These are phyloP conservation scores for Vulpes ferrilata DNA, from an alignment of 2,113 vertebrate species.

Conservation along the genomic window DNA sequence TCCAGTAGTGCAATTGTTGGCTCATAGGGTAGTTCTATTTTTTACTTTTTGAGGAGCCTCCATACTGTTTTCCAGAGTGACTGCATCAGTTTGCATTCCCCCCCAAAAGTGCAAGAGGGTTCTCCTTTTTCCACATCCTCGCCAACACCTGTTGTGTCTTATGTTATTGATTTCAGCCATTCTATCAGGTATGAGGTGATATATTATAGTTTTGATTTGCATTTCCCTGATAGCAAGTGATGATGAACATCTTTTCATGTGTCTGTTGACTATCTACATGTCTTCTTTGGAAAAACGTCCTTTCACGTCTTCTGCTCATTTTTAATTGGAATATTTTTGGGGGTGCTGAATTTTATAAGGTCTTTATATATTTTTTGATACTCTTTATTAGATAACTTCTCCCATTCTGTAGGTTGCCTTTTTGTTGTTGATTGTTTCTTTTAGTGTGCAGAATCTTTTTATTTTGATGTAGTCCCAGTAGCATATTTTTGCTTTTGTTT, in stretches of 20 bases:
- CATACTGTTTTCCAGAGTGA: not conserved
- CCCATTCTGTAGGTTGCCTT: not conserved
- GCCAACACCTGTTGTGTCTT: not conserved
- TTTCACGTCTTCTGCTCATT: not conserved
- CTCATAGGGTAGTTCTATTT: not conserved
- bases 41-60: not conserved
- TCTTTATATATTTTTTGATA: not conserved
- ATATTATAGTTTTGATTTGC: not conserved
- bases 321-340: not conserved
- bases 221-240: not conserved
- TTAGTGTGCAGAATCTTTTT: not conserved
- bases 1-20: not conserved
- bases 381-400: not conserved
- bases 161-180: not conserved
- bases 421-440: not conserved
- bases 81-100: not conserved
- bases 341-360: not conserved
- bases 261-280: not conserved
- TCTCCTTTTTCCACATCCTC: not conserved
- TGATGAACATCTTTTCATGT: not conserved
- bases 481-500: not conserved
- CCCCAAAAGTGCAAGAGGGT: not conserved
- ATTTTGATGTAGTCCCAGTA: not conserved
- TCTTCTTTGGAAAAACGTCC: not conserved
- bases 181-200: not conserved